Evolutionary conservation across 2,797 vertebrate species (phyloP).

Genomic region (Masticophis lateralis): DNA sequence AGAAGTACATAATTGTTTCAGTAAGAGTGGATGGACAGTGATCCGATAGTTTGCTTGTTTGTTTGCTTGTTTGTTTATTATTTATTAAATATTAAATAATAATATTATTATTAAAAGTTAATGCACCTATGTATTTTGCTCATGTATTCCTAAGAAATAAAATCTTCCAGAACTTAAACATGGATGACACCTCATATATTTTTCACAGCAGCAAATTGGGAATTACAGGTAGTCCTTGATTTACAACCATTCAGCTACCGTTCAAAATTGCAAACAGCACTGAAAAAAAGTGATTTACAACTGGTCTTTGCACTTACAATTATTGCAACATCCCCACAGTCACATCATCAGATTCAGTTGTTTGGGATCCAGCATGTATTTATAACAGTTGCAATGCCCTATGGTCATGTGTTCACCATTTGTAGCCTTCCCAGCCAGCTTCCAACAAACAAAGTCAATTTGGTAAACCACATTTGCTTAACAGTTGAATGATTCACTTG

Average conservation of each 20-base stretch:
- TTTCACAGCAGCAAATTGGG: not conserved
- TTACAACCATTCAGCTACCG: not conserved
- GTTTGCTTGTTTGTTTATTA: too few species aligned
- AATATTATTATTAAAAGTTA: too few species aligned
- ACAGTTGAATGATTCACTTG: not conserved
- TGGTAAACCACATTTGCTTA: not conserved
- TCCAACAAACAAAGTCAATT: not conserved
- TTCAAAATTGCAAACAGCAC: not conserved
- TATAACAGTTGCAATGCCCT: not conserved
- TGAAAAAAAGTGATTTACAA: not conserved
- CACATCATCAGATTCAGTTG: not conserved
- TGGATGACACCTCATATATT: not conserved
- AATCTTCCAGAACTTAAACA: not conserved
- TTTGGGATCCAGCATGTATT: not conserved
- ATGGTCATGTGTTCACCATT: not conserved
- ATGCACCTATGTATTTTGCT: not conserved
- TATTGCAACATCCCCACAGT: not conserved
- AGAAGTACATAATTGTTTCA: slow-evolving; percentile 3
- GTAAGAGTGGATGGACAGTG: not conserved
- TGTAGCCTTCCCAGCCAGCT: not conserved
- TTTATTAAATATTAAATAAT: too few species aligned
- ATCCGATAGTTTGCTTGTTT: too few species aligned
- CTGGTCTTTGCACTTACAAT: not conserved
- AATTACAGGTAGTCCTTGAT: not conserved
- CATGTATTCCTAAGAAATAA: not conserved